Evolutionary conservation across 1,140 invertebrate species (phyloP).

Genomic region (Arion vulgaris): DNA sequence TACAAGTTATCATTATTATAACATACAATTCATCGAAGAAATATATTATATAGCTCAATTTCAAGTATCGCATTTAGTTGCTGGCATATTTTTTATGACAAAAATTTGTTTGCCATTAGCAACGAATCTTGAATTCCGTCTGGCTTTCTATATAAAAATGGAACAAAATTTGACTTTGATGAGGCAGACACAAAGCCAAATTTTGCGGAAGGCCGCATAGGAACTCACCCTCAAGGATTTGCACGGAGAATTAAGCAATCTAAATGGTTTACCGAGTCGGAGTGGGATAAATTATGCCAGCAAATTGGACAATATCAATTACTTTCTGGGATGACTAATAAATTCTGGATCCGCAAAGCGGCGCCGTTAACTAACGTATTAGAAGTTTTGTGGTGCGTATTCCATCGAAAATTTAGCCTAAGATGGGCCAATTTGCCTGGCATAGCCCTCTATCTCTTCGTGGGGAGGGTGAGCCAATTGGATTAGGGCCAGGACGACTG

Average conservation of each 20-base stretch:
- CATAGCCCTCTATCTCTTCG: not conserved
- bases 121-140: too few species aligned
- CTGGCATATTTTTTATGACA: too few species aligned
- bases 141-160: not conserved
- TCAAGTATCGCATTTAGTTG: too few species aligned
- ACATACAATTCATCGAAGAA: too few species aligned
- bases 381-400: conserved; percentile 35
- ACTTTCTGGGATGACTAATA: conserved; percentile 31
- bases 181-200: not conserved
- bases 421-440: conserved; percentile 32
- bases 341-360: conserved; percentile 15
- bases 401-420: conserved; percentile 18
- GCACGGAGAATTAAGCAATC: not conserved
- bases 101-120: too few species aligned
- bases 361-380: conserved; percentile 32
- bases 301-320: conserved; percentile 39
- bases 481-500: conserved; percentile 34
- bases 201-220: not conserved
- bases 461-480: conserved; percentile 13
- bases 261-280: not conserved
- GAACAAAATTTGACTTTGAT: conserved; percentile 1
- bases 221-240: not conserved
- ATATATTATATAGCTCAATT: too few species aligned
- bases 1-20: too few species aligned
- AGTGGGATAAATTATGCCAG: conserved; percentile 18